These are phyloP conservation scores for Macropus fuliginosus DNA, from an alignment of 2,797 vertebrate genomes.

Conservation along the genomic window DNA sequence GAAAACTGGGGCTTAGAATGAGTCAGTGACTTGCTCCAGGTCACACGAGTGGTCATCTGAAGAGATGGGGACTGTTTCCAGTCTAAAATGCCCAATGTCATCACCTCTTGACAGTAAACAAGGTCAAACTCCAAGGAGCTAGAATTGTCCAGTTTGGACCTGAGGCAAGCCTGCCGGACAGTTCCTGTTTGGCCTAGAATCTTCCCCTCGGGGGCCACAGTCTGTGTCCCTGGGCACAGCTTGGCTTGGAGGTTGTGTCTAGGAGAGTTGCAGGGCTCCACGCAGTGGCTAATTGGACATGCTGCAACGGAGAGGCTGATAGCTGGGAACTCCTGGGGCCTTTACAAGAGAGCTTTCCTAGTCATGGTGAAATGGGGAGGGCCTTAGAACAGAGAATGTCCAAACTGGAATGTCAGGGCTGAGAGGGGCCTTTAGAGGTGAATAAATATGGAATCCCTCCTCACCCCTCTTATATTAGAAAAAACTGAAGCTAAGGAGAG, in stretches of 20 bases:
- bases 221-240: not conserved
- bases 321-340: not conserved
- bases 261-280: not conserved
- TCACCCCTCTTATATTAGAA: too few species aligned
- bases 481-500: not conserved
- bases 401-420: too few species aligned
- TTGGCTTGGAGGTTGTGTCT: not conserved
- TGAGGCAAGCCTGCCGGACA: not conserved
- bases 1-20: not conserved
- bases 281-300: not conserved
- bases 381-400: not conserved
- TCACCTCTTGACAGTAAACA: not conserved
- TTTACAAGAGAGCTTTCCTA: not conserved
- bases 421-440: not conserved
- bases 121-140: not conserved
- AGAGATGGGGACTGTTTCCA: not conserved
- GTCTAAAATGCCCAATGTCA: not conserved
- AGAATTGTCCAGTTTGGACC: not conserved
- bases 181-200: not conserved
- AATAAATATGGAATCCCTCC: not conserved
- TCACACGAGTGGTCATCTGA: not conserved
- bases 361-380: not conserved
- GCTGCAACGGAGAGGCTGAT: not conserved
- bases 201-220: not conserved
- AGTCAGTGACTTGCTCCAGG: not conserved